Percentiles rank a stretch among this genome's conserved stretches.
Evolutionary conservation across 2,113 vertebrate species (phyloP).

Genomic region (Pachycephala philippinensis): DNA sequence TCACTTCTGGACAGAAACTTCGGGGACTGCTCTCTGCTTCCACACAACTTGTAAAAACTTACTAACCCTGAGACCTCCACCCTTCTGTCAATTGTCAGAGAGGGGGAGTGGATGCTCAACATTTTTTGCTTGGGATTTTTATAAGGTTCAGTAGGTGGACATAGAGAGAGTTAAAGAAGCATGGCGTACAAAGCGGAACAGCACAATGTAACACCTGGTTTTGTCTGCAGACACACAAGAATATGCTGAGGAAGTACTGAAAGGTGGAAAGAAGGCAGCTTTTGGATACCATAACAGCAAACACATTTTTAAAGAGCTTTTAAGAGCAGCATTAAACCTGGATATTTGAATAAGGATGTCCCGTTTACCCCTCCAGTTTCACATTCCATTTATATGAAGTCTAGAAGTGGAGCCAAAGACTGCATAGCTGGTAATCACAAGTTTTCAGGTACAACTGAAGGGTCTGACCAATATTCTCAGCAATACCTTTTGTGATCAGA

Average conservation of each 20-base stretch:
- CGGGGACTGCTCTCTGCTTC: not conserved
- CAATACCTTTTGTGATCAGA: not conserved
- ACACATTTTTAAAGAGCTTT: not conserved
- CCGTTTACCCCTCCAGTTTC: not conserved
- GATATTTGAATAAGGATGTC: not conserved
- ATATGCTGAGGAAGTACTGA: not conserved
- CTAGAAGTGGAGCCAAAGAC: not conserved
- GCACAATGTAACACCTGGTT: not conserved
- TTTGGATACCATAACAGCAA: not conserved
- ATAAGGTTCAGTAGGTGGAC: not conserved
- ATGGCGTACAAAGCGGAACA: not conserved
- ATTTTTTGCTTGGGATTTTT: not conserved
- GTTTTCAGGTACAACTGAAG: not conserved
- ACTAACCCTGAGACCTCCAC: not conserved
- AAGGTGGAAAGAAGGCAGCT: not conserved
- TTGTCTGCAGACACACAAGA: not conserved
- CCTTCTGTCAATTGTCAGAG: not conserved
- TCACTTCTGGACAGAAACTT: not conserved
- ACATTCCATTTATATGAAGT: not conserved
- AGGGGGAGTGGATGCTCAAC: accelerated
- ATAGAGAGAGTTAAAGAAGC: not conserved
- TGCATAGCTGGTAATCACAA: not conserved
- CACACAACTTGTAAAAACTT: not conserved
- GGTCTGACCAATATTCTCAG: not conserved
- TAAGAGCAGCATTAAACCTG: not conserved